Base-by-base conservation (phyloP, 2,113 vertebrate genomes). In the Microcebus ravelobensis region DNA sequence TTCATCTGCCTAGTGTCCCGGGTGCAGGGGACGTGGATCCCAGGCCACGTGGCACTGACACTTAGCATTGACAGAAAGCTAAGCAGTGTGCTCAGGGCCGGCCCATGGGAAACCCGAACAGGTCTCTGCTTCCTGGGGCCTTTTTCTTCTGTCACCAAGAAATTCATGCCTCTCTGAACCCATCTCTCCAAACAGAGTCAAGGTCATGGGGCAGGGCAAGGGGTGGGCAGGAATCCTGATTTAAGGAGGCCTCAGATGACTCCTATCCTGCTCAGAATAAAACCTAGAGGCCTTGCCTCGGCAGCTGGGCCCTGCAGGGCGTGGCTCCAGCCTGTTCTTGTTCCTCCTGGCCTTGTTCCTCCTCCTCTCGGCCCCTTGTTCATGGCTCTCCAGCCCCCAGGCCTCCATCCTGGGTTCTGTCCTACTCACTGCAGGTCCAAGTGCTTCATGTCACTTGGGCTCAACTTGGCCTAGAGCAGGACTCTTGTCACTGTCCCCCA, bases 101-200 rank as follows among this genome's bases (percentile, higher is more conserved):
- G 68, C 48, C 70, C 34, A 27, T 36, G 73, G 73, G 45, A 84
- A 94, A 91, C 94, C 87, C 27, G 36, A 68, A 95, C 80, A 36
- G 25, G 80, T 89, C 21, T n/a, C n/a, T 67, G 87, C 90, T 85
- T 73, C 61, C 27, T 59, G 77, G 79, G 34, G 52, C 90, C 90
- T 97, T 97, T 95, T 96, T 63, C 13, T 0, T 80, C 61, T 8
- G 7, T 57, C 80, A 95, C 92, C 87, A 91, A 90, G 94, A 83
- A 79, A 89, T 93, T 39, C 77, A 48, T 61, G 74, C 94, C 52
- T 87, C 93, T 92, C 61, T 65, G 61, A 34, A 71, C 34, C 50
- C 83, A 67, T 71, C 52, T 73, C 91, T 88, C 45, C 61, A 70
- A 61, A 87, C 6, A 68, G 57, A 94, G 86, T 97, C 79, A 84